Evolutionary conservation across 2,797 vertebrate genomes (phyloP).

Genomic region (Notamacropus eugenii): DNA sequence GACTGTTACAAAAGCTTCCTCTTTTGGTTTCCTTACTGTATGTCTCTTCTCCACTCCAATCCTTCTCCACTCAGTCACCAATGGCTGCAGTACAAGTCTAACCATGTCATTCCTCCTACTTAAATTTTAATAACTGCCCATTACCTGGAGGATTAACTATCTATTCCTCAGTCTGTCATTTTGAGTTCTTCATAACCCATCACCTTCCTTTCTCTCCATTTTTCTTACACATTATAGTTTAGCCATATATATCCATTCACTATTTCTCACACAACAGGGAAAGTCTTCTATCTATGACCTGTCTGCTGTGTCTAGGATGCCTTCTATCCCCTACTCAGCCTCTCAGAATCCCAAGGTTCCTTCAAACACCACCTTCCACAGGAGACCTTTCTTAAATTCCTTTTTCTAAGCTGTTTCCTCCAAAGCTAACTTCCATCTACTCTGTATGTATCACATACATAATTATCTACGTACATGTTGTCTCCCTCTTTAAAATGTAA

Average conservation of each 20-base stretch:
- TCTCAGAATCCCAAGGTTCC: neutral
- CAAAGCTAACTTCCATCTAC: neutral
- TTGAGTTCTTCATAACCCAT: neutral
- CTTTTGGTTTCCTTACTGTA: neutral
- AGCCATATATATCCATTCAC: neutral
- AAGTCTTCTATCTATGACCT: neutral
- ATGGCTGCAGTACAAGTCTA: neutral
- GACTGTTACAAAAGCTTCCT: neutral
- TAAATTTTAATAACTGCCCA: neutral
- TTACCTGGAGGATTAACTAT: neutral
- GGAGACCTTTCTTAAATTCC: neutral
- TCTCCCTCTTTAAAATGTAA: neutral
- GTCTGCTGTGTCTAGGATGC: neutral
- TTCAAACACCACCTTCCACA: neutral
- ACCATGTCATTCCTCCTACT: neutral
- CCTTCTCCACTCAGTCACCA: neutral
- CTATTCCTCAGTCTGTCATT: neutral
- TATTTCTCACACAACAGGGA: neutral
- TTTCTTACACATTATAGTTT: neutral
- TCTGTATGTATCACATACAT: neutral
- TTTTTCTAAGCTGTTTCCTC: neutral
- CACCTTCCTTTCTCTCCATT: neutral
- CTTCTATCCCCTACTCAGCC: neutral
- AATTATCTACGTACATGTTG: neutral
- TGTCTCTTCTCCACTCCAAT: neutral